Percentiles rank a stretch among this genome's conserved stretches.
These are phyloP conservation scores for Dysmachus trigonus DNA, from an alignment of 2,888 invertebrate species.

Conservation along the genomic window DNA sequence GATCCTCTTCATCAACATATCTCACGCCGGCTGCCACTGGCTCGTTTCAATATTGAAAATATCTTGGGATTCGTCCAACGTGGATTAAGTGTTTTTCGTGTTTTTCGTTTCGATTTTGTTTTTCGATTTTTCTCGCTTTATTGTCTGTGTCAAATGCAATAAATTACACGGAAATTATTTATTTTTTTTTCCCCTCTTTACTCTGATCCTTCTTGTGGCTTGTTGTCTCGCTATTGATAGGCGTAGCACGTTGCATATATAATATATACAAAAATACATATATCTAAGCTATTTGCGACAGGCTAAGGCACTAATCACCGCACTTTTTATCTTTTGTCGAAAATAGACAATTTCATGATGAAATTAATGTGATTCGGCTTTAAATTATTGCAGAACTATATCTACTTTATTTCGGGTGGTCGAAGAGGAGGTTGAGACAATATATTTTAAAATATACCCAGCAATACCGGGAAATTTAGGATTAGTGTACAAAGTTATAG, in stretches of 20 bases:
- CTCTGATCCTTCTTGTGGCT: neutral
- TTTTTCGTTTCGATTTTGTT: constrained; percentile 34
- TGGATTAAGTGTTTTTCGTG: constrained; percentile 35
- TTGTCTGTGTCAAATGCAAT: constrained; percentile 31
- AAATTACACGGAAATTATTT: constrained; percentile 22
- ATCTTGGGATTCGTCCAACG: constrained; percentile 27
- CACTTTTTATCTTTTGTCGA: neutral
- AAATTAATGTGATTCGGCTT: neutral
- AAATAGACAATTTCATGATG: constrained; percentile 2
- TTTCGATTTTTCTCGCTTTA: constrained; percentile 34
- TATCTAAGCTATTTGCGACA: neutral
- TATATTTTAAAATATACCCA: neutral
- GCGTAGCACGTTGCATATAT: neutral
- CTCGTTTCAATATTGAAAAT: constrained; percentile 35
- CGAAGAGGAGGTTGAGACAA: neutral
- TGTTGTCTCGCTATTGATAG: neutral
- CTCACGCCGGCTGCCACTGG: neutral
- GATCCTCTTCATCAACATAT: neutral
- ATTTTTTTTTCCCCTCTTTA: neutral
- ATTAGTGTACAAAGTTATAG: neutral
- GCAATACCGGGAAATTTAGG: neutral
- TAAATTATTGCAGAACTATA: constrained; percentile 7
- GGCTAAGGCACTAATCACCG: neutral
- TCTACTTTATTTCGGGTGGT: neutral
- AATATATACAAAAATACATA: too few relatives aligned